Evolutionary conservation across 2,113 vertebrate species (phyloP).

Genomic region (Ceuthmochares aereus): DNA sequence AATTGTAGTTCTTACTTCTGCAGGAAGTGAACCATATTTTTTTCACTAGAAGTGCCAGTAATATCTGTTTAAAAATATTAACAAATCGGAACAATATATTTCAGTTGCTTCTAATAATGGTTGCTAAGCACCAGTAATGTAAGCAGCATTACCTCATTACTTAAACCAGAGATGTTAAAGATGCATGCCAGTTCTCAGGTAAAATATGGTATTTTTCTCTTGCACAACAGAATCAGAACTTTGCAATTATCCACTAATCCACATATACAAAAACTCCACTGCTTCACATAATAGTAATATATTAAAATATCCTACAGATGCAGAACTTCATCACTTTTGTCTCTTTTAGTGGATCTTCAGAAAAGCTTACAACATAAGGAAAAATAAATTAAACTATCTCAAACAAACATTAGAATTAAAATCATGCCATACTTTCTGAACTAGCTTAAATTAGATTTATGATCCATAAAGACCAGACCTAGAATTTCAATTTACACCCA

Average conservation of each 20-base stretch:
- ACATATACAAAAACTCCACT: background rate
- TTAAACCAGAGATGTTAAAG: background rate
- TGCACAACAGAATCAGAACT: background rate
- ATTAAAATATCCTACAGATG: background rate
- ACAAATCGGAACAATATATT: background rate
- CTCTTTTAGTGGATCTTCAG: background rate
- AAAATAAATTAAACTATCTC: background rate
- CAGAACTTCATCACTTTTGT: background rate
- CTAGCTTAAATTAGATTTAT: background rate
- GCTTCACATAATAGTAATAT: background rate
- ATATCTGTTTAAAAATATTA: background rate
- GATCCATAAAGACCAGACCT: background rate
- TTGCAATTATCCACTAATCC: background rate
- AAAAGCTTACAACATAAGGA: background rate
- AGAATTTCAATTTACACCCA: background rate
- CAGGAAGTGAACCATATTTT: background rate
- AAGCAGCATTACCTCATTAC: background rate
- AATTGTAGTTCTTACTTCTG: background rate
- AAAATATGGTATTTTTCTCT: background rate
- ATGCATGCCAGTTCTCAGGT: background rate
- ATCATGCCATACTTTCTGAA: background rate
- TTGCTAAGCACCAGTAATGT: background rate
- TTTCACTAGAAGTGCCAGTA: background rate
- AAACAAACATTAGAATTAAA: background rate
- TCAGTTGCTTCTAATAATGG: background rate